phyloP scores from a whole-genome alignment of 2,888 invertebrate species.

The Drosophila eohydei region DNA sequence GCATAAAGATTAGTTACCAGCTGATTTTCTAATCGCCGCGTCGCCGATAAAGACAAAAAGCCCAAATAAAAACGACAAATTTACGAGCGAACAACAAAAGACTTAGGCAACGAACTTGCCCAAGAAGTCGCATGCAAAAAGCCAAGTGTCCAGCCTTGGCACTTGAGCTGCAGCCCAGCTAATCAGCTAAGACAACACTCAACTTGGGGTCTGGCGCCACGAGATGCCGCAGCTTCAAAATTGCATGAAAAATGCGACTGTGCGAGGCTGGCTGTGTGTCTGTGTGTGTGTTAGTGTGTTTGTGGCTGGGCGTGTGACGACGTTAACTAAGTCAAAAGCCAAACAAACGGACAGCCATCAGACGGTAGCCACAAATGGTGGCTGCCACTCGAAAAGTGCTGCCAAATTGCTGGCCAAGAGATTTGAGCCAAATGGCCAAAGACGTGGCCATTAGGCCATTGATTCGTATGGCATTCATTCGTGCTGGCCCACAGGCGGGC shows the following conservation, averaged over 20 bases:
- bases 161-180: constrained; percentile 52
- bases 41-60: constrained; percentile 69
- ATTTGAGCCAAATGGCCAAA: constrained; percentile 44
- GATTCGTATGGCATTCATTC: constrained; percentile 44
- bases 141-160: constrained; percentile 23
- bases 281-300: constrained; percentile 19
- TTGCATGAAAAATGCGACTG: constrained; percentile 66
- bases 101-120: constrained; percentile 69
- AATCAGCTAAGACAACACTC: constrained; percentile 75
- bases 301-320: constrained; percentile 41
- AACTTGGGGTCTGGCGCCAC: constrained; percentile 65
- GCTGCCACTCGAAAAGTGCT: constrained; percentile 55
- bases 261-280: constrained; percentile 10
- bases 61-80: constrained; percentile 71
- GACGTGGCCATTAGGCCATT: constrained; percentile 49
- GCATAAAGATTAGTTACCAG: constrained; percentile 79
- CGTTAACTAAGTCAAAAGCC: constrained; percentile 76
- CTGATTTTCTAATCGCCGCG: constrained; percentile 75
- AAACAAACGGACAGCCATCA: constrained; percentile 80
- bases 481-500: constrained; percentile 56
- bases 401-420: constrained; percentile 44
- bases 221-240: constrained; percentile 65
- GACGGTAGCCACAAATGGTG: constrained; percentile 71
- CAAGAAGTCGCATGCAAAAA: constrained; percentile 14
- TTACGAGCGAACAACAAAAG: constrained; percentile 64